Percentiles rank a stretch among this genome's conserved stretches.
Evolutionary conservation across 2,113 vertebrate genomes (phyloP).

Genomic region (Chrysemys picta): DNA sequence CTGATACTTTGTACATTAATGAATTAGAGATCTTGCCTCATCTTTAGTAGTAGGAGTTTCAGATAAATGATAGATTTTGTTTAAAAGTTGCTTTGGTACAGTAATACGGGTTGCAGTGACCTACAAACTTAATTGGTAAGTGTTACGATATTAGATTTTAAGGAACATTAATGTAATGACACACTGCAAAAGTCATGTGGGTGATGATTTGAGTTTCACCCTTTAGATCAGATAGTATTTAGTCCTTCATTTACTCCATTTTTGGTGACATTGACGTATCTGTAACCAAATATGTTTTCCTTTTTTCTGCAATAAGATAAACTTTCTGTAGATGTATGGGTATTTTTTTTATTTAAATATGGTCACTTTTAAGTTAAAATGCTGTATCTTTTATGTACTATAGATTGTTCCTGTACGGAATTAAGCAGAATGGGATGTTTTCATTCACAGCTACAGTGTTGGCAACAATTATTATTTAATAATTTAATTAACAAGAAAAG

Average conservation of each 20-base stretch:
- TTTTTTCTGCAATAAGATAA: not conserved
- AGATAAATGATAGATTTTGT: not conserved
- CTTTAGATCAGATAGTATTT: not conserved
- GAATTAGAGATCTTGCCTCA: not conserved
- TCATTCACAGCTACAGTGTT: not conserved
- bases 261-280: not conserved
- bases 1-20: not conserved
- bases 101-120: not conserved
- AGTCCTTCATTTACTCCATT: not conserved
- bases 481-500: not conserved
- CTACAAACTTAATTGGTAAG: not conserved
- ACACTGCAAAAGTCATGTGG: not conserved
- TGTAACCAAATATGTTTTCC: not conserved
- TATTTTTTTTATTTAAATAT: not conserved
- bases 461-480: not conserved
- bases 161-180: not conserved
- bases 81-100: not conserved
- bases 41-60: not conserved
- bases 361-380: not conserved
- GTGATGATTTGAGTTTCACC: not conserved
- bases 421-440: conserved; percentile 20
- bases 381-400: not conserved
- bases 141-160: not conserved
- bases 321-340: not conserved
- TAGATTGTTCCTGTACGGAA: not conserved